phyloP scores from a whole-genome alignment of 1,140 invertebrate genomes.

The Magallana ariakensis region DNA sequence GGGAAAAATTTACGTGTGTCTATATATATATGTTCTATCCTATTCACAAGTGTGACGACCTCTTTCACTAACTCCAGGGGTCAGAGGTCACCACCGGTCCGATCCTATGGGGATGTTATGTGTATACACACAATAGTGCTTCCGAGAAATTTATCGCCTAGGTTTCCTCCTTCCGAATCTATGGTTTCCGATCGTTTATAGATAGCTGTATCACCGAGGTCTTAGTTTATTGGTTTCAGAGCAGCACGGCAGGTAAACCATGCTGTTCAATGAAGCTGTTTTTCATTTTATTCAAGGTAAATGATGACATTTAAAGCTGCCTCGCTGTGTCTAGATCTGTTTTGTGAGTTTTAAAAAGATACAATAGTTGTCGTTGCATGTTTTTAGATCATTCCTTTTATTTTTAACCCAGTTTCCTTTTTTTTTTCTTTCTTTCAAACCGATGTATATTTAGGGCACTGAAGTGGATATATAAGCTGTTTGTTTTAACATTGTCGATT shows the following conservation, averaged over 20 bases:
- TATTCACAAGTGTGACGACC: too few species aligned
- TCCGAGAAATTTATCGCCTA: constrained; percentile 20
- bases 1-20: too few species aligned
- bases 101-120: too few species aligned
- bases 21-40: too few species aligned
- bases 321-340: not conserved
- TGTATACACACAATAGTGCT: not conserved
- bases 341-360: not conserved
- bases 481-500: not conserved
- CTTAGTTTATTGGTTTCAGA: not conserved
- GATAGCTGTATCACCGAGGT: not conserved
- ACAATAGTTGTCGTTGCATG: too few species aligned
- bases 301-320: not conserved
- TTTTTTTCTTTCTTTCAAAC: not conserved
- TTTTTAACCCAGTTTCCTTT: not conserved
- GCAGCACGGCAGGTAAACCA: not conserved
- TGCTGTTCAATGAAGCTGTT: constrained; percentile 11
- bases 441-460: not conserved
- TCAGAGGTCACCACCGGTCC: too few species aligned
- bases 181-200: not conserved
- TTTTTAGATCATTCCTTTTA: too few species aligned
- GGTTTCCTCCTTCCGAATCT: not conserved
- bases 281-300: constrained; percentile 17
- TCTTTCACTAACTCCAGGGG: too few species aligned
- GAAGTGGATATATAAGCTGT: not conserved